Evolutionary conservation across 1,140 invertebrate species (phyloP), one percentile per base, ranked within the genome.

Genomic region (Diachasma alloeum): DNA sequence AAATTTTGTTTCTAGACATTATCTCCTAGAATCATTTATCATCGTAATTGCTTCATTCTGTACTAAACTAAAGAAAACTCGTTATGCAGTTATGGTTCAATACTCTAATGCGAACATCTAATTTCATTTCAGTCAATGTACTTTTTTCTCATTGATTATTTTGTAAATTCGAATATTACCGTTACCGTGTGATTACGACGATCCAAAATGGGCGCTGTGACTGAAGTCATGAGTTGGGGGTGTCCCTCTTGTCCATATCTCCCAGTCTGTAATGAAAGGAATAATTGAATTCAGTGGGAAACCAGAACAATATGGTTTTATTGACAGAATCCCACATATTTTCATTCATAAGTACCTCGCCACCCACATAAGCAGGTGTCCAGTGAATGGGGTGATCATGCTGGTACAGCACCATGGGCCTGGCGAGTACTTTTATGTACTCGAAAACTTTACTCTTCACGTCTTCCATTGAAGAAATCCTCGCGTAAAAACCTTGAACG

Each of bases 181-280:
- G 91, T 93, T 92, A 97, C 95, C 84, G 96, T 94, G 88, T 95
- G 94, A 88, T 97, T 97, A 89, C 96, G 93, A 86, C 94, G 93
- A 92, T 98, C 96, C 90, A 97, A 96, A 76, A 98, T 96, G 26
- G 97, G 97, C 70, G 95, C 94, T 56, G 96, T 95, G 24, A 98
- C 95, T 75, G 97, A 96, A 17, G 96, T 97, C 92, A 97, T 96
- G 59, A 97, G 87, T 78, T 96, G 94, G 19, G 93, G 93, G 83
- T 93, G 91, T 73, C 92, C 92, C 81, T 95, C 93, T 78, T 92
- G 92, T 22, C 92, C 92, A 15, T 93, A 91, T 80, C 92, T 93
- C 82, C 92, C 92, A 75, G 92, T 92, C 94, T 93, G 81, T 66
- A 90, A 89, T 67, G 78, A 74, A 79, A 76, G 36, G 67, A 76